These are phyloP conservation scores for Plutella xylostella DNA, from an alignment of 2,888 invertebrate genomes.

Conservation along the genomic window DNA sequence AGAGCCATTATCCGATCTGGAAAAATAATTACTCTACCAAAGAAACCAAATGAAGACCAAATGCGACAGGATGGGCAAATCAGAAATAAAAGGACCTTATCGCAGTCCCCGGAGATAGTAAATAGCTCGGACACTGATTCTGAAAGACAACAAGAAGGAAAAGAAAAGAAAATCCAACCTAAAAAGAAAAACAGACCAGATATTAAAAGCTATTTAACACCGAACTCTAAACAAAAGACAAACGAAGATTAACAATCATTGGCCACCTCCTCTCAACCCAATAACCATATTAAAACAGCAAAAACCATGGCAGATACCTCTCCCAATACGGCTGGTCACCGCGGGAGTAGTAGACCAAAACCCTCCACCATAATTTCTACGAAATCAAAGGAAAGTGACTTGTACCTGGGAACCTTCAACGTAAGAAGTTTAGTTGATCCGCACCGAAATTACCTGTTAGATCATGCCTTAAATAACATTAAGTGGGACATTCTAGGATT, in stretches of 20 bases:
- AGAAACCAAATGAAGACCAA: neutral
- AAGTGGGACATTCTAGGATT: slow-evolving; percentile 13
- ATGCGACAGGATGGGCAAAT: no score
- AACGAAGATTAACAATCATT: no score
- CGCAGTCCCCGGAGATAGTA: neutral
- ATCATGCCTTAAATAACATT: slow-evolving; percentile 5
- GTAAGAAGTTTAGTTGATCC: slow-evolving; percentile 7
- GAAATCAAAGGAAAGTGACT: neutral
- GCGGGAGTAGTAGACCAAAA: slow-evolving; percentile 10
- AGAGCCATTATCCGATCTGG: neutral
- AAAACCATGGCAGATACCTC: no score
- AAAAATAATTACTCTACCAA: neutral
- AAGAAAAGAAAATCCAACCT: no score
- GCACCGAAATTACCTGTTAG: neutral
- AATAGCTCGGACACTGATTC: neutral
- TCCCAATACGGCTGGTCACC: slow-evolving; percentile 14
- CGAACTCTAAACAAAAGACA: no score
- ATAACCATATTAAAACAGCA: no score
- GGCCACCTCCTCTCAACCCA: no score
- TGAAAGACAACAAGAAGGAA: no score
- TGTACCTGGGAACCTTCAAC: neutral
- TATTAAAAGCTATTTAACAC: no score
- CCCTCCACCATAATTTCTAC: slow-evolving; percentile 6
- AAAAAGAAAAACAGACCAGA: no score
- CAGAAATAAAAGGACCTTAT: neutral